Evolutionary conservation across 2,888 invertebrate genomes (phyloP).

Genomic region (Chrysotoxum bicinctum): DNA sequence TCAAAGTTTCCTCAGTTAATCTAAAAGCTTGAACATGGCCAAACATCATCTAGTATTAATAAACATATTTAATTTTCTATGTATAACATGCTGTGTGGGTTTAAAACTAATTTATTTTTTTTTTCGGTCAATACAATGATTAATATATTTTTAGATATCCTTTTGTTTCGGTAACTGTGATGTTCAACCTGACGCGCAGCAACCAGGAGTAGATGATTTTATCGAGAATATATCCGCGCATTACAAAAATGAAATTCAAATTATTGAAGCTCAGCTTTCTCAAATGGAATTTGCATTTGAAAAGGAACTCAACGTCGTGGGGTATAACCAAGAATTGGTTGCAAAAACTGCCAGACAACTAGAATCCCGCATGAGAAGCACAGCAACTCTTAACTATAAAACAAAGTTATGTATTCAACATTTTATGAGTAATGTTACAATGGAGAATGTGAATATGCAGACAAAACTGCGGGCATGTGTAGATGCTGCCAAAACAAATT

Average conservation of each 20-base stretch:
- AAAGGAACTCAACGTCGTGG: conserved; percentile 31
- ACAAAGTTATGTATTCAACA: conserved; percentile 54
- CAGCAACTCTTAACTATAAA: conserved; percentile 43
- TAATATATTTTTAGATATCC: conserved; percentile 20
- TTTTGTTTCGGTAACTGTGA: conserved; percentile 12
- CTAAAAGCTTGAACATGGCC: conserved; percentile 27
- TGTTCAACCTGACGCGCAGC: background rate
- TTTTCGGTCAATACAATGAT: background rate
- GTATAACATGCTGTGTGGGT: conserved; percentile 14
- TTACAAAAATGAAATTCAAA: conserved; percentile 54
- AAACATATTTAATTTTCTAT: background rate
- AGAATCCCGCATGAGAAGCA: conserved; percentile 52
- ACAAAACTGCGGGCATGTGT: conserved; percentile 46
- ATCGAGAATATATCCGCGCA: conserved; percentile 59
- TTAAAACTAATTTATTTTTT: background rate
- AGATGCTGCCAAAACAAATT: conserved; percentile 25
- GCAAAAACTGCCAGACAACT: conserved; percentile 43
- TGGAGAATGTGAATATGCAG: conserved; percentile 45
- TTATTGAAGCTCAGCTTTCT: conserved; percentile 35
- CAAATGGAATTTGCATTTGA: conserved; percentile 36
- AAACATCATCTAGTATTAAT: background rate
- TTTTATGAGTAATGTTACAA: conserved; percentile 53
- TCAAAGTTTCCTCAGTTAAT: conserved; percentile 16
- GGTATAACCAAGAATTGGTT: conserved; percentile 35
- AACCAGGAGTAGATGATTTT: conserved; percentile 46